phyloP scores from a whole-genome alignment of 2,797 vertebrate species.

The Smutsia gigantea region DNA sequence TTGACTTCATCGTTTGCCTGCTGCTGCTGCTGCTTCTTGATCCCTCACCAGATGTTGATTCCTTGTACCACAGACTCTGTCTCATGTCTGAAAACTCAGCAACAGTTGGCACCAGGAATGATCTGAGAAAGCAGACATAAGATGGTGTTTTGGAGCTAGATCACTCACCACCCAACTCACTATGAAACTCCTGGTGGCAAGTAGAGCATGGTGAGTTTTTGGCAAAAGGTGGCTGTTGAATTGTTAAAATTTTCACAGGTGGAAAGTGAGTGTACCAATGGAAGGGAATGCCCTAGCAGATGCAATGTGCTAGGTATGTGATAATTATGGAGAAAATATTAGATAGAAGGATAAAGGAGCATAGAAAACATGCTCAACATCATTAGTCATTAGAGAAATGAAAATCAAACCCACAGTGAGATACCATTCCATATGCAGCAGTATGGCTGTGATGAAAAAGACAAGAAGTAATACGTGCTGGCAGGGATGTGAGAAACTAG shows the following conservation, averaged over 20 bases:
- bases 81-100: neutral
- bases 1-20: neutral
- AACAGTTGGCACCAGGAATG: neutral
- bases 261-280: neutral
- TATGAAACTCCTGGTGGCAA: neutral
- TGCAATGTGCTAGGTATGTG: neutral
- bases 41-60: neutral
- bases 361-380: neutral
- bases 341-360: neutral
- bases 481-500: neutral
- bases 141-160: neutral
- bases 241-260: neutral
- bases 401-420: constrained; percentile 18
- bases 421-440: neutral
- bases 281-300: neutral
- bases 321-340: constrained; percentile 37
- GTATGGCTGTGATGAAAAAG: neutral
- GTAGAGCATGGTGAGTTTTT: neutral
- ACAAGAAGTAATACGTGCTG: neutral
- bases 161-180: neutral
- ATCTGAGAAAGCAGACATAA: constrained; percentile 30
- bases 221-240: neutral
- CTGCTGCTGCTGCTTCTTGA: neutral
- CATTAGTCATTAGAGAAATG: neutral
- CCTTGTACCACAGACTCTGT: neutral